Evolutionary conservation across 1,140 invertebrate species (phyloP).

Genomic region (Hesperophylax magnus): DNA sequence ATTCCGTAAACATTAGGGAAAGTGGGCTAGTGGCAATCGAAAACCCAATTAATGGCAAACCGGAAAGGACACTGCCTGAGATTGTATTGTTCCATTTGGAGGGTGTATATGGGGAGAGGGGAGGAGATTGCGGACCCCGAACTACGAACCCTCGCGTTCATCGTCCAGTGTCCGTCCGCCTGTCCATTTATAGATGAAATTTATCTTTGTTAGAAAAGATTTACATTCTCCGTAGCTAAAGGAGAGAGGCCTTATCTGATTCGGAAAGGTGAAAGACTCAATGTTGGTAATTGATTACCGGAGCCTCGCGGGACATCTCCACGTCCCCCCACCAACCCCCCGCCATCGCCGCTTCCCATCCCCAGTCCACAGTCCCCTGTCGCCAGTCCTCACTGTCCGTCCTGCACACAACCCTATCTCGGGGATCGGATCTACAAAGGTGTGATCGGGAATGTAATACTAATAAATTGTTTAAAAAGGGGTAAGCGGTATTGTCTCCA

Average conservation of each 20-base stretch:
- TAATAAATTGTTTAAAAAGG: slow-evolving; percentile 37
- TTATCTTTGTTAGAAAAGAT: slow-evolving; percentile 57
- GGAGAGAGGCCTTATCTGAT: slow-evolving; percentile 48
- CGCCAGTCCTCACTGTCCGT: not conserved
- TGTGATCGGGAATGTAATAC: slow-evolving; percentile 25
- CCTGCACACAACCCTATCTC: slow-evolving; percentile 8
- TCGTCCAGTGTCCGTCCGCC: not conserved
- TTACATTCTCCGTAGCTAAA: slow-evolving; percentile 44
- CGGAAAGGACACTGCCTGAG: too few species aligned
- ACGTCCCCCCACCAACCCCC: not conserved
- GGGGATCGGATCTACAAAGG: not conserved
- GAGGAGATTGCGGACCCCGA: too few species aligned
- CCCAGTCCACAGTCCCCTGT: slow-evolving; percentile 9
- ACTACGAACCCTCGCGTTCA: too few species aligned
- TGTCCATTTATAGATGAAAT: slow-evolving; percentile 53
- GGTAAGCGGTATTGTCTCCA: slow-evolving; percentile 7
- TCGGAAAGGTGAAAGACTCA: slow-evolving; percentile 53
- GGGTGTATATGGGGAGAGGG: too few species aligned
- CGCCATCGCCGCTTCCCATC: slow-evolving; percentile 22
- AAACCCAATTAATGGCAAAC: too few species aligned
- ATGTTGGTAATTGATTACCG: slow-evolving; percentile 53
- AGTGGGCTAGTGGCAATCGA: too few species aligned
- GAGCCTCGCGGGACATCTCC: slow-evolving; percentile 43
- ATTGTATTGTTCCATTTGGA: too few species aligned
- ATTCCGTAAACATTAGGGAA: too few species aligned